These are phyloP conservation scores for Corythoichthys haematopterus DNA, from an alignment of 2,113 vertebrate species.

Conservation along the genomic window DNA sequence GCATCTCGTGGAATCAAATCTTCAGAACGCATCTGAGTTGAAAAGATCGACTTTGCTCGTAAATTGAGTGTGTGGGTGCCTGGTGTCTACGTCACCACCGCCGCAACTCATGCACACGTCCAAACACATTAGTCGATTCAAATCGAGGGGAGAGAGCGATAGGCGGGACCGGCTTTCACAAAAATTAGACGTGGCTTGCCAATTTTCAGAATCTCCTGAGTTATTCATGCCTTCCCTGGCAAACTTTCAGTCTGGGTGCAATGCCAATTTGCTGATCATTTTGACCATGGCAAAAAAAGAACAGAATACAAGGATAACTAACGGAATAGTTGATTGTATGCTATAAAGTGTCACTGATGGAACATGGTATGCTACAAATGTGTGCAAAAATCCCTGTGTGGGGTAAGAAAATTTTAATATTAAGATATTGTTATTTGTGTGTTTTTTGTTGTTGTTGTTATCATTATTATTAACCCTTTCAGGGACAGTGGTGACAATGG, in stretches of 20 bases:
- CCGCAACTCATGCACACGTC: background rate
- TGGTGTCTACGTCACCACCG: background rate
- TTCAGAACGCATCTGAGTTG: background rate
- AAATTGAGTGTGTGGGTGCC: background rate
- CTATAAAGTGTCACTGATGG: slow-evolving; percentile 42
- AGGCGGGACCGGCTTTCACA: background rate
- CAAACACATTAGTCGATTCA: background rate
- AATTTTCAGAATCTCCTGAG: background rate
- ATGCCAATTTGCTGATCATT: slow-evolving; percentile 47
- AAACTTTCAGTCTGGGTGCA: slow-evolving; percentile 38
- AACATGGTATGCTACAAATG: slow-evolving; percentile 23
- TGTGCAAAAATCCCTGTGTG: background rate
- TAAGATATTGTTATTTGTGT: no score
- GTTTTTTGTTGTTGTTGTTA: no score
- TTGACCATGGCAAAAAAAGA: slow-evolving; percentile 43
- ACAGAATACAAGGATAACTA: slow-evolving; percentile 29
- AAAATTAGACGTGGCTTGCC: background rate
- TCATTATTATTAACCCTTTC: no score
- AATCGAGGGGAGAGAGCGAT: background rate
- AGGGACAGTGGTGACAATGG: no score
- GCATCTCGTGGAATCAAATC: background rate
- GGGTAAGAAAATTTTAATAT: no score
- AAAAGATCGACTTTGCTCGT: background rate
- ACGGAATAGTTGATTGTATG: slow-evolving; percentile 45
- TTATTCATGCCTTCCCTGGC: slow-evolving; percentile 41